Evolutionary conservation across 2,888 invertebrate species (phyloP), one percentile per base, ranked within the genome.

Genomic region (Endotricha flammealis): DNA sequence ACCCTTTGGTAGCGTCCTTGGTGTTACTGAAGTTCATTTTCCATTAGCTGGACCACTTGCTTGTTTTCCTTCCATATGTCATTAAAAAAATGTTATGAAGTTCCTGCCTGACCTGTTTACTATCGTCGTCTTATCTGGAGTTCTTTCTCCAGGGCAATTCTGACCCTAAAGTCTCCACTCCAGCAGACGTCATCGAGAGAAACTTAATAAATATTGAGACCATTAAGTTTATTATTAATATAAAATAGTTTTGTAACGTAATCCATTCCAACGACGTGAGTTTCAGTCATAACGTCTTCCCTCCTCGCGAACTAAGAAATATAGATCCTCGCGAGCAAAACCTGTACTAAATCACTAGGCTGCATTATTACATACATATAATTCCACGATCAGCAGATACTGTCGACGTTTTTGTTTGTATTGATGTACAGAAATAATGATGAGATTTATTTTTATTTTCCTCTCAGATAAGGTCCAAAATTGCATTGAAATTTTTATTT

Each of bases 221-320:
- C 5, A 9, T 9, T 10, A 24, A 13, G 16, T 4, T 13, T n/a
- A 13, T 8, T 16, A 6, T n/a, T 13, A 14, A 14, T 29, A 4
- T 27, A 36, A 38, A 38, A 46, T 31, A 25, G 29, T 34, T 37
- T 42, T 30, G 36, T 36, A 34, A 32, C 29, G 39, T 13, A 31
- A 50, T 53, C 81, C 59, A 76, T 77, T 83, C 83, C 51, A 82
- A 41, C 42, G 74, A 59, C 76, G 77, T 63, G 57, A 67, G 74
- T 79, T 85, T 79, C 73, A 78, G 74, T 79, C 75, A 83, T 83
- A 82, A 81, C 78, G 78, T 83, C 80, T 78, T 80, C 71, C 73
- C 78, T 78, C 76, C 74, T 82, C 76, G 78, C 71, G 80, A 80
- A 80, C 76, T 75, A 77, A 83, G 82, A 83, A 81, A 82, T 83